Evolutionary conservation across 1,140 invertebrate genomes (phyloP).

Genomic region (Sarcophaga bullata): DNA sequence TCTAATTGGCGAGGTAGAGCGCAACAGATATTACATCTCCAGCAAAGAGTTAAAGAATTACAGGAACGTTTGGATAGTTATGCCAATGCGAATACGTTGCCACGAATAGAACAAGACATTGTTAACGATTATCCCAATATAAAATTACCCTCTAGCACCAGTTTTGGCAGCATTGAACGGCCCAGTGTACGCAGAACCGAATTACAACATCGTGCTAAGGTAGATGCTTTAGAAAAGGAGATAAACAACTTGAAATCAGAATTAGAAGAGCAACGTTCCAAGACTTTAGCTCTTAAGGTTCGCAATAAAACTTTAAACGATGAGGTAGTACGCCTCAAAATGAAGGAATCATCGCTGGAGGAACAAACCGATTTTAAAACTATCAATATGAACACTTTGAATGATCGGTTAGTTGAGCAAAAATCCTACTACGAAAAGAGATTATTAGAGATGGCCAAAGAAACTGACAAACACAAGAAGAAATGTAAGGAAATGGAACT

Average conservation of each 20-base stretch:
- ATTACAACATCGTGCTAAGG: slow-evolving; percentile 67
- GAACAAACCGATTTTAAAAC: slow-evolving; percentile 56
- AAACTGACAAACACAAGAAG: slow-evolving; percentile 63
- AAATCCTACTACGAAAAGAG: slow-evolving; percentile 55
- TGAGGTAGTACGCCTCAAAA: slow-evolving; percentile 56
- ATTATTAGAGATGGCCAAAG: slow-evolving; percentile 69
- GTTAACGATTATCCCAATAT: neutral
- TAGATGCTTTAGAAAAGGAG: slow-evolving; percentile 70
- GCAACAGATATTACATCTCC: slow-evolving; percentile 74
- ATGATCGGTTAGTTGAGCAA: slow-evolving; percentile 55
- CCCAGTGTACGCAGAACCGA: slow-evolving; percentile 59
- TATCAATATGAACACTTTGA: slow-evolving; percentile 51
- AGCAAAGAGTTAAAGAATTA: slow-evolving; percentile 73
- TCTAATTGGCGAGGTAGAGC: slow-evolving; percentile 77
- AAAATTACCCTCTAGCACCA: neutral
- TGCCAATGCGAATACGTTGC: slow-evolving; percentile 43
- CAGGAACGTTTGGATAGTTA: slow-evolving; percentile 70
- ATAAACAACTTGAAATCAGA: slow-evolving; percentile 66
- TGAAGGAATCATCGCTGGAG: slow-evolving; percentile 50
- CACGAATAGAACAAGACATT: neutral
- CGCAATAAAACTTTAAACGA: slow-evolving; percentile 62
- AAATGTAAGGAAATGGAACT: slow-evolving; percentile 49
- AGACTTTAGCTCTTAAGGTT: slow-evolving; percentile 57
- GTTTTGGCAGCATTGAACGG: slow-evolving; percentile 50
- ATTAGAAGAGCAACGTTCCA: slow-evolving; percentile 63